phyloP scores from a whole-genome alignment of 2,113 vertebrate species.

The Hippocampus comes region DNA sequence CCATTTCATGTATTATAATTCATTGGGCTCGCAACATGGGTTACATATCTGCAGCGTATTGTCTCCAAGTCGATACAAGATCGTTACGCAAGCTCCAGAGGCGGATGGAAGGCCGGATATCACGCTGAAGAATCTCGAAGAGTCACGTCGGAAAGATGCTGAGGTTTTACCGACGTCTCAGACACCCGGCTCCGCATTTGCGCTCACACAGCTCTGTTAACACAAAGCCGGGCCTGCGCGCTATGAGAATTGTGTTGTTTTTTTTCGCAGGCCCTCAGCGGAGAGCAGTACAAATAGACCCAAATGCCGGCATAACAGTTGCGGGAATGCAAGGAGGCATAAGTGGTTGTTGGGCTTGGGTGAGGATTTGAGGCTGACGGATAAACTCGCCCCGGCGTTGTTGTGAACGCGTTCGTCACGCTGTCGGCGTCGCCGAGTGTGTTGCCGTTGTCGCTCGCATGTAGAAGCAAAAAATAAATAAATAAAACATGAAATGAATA shows the following conservation, averaged over 20 bases:
- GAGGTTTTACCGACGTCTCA: conserved; percentile 31
- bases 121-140: too few species aligned
- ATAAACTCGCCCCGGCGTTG: conserved; percentile 46
- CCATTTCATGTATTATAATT: too few species aligned
- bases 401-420: conserved; percentile 46
- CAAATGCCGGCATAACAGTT: conserved; percentile 72
- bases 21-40: neutral
- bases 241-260: conserved; percentile 63
- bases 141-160: neutral
- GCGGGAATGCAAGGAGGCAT: conserved; percentile 63
- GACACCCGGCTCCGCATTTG: conserved; percentile 40
- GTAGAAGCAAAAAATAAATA: too few species aligned
- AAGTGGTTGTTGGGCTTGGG: conserved; percentile 69
- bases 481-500: too few species aligned
- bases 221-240: conserved; percentile 39
- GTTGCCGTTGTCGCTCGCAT: conserved; percentile 4
- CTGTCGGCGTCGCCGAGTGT: conserved; percentile 30
- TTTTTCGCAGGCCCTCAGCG: conserved; percentile 56
- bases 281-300: conserved; percentile 70
- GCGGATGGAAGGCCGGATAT: neutral
- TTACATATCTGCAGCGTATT: neutral
- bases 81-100: neutral
- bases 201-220: conserved; percentile 41
- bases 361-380: conserved; percentile 63
- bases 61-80: neutral